A percentile compares a stretch with the other conserved stretches of the same genome.
phyloP scores from a whole-genome alignment of 2,888 invertebrate species.

The Cataglyphis rosenhaueri region DNA sequence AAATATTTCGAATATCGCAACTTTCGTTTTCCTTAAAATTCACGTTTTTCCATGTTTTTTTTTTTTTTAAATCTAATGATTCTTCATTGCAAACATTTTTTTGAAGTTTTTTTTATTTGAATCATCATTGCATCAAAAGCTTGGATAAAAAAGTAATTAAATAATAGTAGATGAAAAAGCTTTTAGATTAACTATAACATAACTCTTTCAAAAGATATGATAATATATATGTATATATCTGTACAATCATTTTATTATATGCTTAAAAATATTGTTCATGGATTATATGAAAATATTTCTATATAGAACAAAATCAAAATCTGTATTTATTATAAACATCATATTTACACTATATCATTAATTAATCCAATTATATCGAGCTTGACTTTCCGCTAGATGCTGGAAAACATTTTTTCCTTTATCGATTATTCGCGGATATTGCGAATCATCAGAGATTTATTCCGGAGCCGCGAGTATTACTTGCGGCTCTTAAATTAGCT shows the following conservation, averaged over 20 bases:
- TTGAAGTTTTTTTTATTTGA: neutral
- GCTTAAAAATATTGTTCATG: too few species aligned
- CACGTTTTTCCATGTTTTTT: neutral
- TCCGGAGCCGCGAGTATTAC: slow-evolving; percentile 25
- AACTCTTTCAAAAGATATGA: neutral
- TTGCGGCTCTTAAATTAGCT: slow-evolving; percentile 50
- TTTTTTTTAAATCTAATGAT: too few species aligned
- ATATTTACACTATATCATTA: neutral
- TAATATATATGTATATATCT: neutral
- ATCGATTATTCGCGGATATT: slow-evolving; percentile 16
- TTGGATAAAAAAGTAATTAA: neutral
- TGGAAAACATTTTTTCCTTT: slow-evolving; percentile 1
- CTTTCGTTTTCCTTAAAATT: neutral
- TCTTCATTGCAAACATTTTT: neutral
- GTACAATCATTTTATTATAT: neutral
- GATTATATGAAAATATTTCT: neutral
- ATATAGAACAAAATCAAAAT: neutral
- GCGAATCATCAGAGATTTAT: slow-evolving; percentile 38
- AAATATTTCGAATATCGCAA: neutral
- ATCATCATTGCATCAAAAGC: neutral
- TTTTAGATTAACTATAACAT: neutral
- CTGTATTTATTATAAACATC: slow-evolving; percentile 7
- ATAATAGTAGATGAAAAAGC: slow-evolving; percentile 27
- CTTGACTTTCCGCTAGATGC: slow-evolving; percentile 4
- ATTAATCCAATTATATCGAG: neutral